A percentile compares a stretch with the other conserved stretches of the same genome.
phyloP scores from a whole-genome alignment of 2,797 vertebrate species.

The Gymnopithys bicolor region DNA sequence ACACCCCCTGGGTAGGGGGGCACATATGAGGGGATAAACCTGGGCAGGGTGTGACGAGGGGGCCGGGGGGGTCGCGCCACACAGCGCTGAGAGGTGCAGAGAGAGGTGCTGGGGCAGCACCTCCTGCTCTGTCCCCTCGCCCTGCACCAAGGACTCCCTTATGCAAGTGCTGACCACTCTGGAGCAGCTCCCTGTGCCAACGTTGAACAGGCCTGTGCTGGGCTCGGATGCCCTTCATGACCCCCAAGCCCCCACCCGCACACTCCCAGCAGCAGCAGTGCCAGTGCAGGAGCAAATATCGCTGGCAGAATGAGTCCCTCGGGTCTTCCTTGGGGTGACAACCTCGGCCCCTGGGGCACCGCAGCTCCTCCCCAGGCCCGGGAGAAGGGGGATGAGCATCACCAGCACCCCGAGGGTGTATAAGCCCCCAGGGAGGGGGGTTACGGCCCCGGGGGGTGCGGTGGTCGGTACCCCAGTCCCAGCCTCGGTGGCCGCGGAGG shows the following conservation, averaged over 20 bases:
- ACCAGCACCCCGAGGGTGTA: background rate
- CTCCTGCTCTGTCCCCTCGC: accelerated
- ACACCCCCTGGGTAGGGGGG: background rate
- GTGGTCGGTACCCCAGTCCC: background rate
- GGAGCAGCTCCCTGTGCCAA: background rate
- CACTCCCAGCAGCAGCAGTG: background rate
- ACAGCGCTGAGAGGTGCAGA: background rate
- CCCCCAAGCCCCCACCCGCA: background rate
- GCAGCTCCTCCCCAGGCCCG: background rate
- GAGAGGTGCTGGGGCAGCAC: background rate
- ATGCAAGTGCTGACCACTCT: background rate
- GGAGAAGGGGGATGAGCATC: background rate
- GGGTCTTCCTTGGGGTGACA: background rate
- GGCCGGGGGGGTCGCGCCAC: background rate
- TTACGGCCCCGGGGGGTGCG: background rate
- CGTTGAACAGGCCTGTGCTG: background rate
- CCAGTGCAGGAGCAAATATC: background rate
- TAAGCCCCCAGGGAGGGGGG: background rate
- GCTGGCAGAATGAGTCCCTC: background rate
- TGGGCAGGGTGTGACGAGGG: background rate
- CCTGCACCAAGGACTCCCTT: background rate
- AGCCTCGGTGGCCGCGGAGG: background rate
- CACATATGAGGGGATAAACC: background rate
- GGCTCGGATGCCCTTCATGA: background rate
- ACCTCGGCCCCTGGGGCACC: background rate